Percentiles rank a stretch among this genome's conserved stretches.
Conservation (phyloP, 2,113 vertebrate genomes). For the Amblyopsis rosae region DNA sequence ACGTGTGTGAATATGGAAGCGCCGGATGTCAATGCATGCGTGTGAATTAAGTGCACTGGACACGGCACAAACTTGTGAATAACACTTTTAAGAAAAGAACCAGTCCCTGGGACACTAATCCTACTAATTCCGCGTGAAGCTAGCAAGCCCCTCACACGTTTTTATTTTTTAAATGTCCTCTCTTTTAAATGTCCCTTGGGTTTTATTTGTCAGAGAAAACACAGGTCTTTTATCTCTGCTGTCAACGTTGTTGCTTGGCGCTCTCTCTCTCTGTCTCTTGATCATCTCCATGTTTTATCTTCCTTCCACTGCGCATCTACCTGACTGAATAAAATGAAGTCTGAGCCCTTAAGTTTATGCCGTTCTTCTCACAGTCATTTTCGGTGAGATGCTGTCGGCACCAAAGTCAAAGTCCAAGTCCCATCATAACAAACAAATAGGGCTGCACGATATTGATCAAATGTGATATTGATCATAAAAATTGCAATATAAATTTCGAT, state of each 20-base stretch:
- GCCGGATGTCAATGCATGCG: slow-evolving; percentile 40
- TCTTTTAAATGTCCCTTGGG: too few relatives aligned
- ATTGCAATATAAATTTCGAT: too few relatives aligned
- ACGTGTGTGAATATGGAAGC: slow-evolving; percentile 34
- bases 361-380: neutral
- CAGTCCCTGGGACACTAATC: too few relatives aligned
- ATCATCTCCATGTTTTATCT: neutral
- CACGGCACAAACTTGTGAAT: neutral
- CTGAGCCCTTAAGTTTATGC: neutral
- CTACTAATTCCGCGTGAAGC: too few relatives aligned
- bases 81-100: neutral
- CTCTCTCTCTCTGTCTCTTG: neutral
- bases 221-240: slow-evolving; percentile 1
- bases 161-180: neutral
- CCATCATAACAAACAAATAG: slow-evolving; percentile 5
- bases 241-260: neutral
- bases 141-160: too few relatives aligned
- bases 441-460: too few relatives aligned
- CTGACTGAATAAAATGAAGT: neutral
- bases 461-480: too few relatives aligned
- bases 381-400: neutral
- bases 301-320: neutral
- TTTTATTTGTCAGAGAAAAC: neutral
- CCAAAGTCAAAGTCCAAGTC: slow-evolving; percentile 4
- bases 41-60: slow-evolving; percentile 21